Percentiles rank a stretch among this genome's conserved stretches.
phyloP scores from a whole-genome alignment of 2,797 vertebrate species.

The Dermochelys coriacea region DNA sequence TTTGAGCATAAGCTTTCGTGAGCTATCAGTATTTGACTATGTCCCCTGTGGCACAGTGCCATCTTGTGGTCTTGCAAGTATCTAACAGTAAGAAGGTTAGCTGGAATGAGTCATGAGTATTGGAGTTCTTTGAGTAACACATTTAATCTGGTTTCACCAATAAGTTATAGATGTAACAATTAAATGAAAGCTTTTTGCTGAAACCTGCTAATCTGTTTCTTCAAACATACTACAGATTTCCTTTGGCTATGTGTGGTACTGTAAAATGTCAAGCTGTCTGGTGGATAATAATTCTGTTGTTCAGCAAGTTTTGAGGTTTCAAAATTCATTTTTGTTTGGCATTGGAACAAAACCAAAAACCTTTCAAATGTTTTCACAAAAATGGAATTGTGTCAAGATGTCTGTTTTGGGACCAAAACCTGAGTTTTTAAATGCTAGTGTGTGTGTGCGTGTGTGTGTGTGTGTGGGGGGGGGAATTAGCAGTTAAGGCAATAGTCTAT shows the following conservation, averaged over 20 bases:
- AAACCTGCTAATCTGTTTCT: not conserved
- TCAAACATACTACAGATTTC: not conserved
- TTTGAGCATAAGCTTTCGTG: too few relatives aligned
- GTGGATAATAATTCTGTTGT: not conserved
- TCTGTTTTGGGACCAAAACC: not conserved
- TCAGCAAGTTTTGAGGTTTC: not conserved
- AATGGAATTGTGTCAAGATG: not conserved
- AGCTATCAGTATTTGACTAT: not conserved
- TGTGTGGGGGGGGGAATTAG: accelerated
- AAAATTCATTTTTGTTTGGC: not conserved
- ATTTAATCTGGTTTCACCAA: not conserved
- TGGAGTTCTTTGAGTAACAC: not conserved
- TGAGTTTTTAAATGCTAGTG: not conserved
- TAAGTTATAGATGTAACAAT: not conserved
- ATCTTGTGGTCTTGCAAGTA: constrained; percentile 11
- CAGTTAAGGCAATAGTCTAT: not conserved
- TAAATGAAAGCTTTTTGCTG: not conserved
- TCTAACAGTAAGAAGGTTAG: not conserved
- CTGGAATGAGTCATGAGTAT: accelerated
- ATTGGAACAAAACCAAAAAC: not conserved
- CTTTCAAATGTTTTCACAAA: not conserved
- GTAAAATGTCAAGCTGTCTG: not conserved
- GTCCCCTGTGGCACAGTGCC: constrained; percentile 40
- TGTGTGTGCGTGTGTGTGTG: too few relatives aligned
- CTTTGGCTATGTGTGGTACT: not conserved